Conservation (phyloP, 2,888 invertebrate species). For the Ectemnius cavifrons region DNA sequence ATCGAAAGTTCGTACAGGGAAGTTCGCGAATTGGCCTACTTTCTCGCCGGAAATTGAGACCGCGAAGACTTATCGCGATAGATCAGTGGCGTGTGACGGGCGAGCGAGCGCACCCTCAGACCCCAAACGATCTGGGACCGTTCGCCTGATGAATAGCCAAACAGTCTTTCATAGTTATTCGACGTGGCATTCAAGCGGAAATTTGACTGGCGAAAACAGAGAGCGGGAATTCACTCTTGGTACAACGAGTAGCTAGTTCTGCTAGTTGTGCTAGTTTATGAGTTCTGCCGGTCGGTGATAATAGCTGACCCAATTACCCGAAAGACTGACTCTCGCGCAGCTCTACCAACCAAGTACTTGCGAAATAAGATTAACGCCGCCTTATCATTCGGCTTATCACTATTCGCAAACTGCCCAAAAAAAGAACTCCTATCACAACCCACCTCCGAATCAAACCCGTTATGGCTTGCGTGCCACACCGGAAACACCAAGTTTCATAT, state of each 20-base stretch:
- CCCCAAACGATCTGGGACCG: too few species aligned
- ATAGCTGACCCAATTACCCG: conserved; percentile 57
- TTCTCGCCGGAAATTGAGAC: conserved; percentile 38
- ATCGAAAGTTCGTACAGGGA: conserved; percentile 3
- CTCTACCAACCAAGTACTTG: conserved; percentile 15
- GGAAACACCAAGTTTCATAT: background rate
- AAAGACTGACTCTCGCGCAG: conserved; percentile 34
- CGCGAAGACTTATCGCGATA: conserved; percentile 35
- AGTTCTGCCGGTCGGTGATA: conserved; percentile 43
- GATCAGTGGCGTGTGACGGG: conserved; percentile 25
- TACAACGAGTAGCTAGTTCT: too few species aligned
- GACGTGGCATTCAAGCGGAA: too few species aligned
- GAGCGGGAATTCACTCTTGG: too few species aligned
- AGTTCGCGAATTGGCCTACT: conserved; percentile 39
- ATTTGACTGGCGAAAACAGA: too few species aligned
- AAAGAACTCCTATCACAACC: too few species aligned
- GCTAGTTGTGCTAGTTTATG: conserved; percentile 18
- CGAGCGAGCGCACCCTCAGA: conserved; percentile 13
- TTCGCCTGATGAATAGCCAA: too few species aligned
- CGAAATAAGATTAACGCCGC: conserved; percentile 42
- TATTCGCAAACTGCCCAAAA: conserved; percentile 15
- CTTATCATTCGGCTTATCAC: conserved; percentile 28
- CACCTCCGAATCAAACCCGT: background rate
- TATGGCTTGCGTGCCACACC: background rate
- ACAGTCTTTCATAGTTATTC: too few species aligned